A percentile compares a stretch with the other conserved stretches of the same genome.
phyloP scores from a whole-genome alignment of 2,113 vertebrate species.

The Climacteris rufus region DNA sequence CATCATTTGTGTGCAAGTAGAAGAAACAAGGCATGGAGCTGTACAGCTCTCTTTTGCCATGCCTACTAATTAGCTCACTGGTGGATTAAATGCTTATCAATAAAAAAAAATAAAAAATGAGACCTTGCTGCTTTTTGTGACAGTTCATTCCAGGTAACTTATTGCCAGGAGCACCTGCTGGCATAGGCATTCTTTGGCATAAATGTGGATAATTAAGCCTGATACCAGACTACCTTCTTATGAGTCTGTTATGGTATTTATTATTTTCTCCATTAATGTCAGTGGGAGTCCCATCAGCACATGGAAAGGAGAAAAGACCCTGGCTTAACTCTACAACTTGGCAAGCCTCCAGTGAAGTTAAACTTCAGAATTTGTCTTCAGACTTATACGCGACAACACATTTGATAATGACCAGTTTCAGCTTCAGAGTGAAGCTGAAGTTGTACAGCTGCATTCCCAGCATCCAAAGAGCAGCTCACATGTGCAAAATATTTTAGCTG shows the following conservation, averaged over 20 bases:
- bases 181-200: not conserved
- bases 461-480: constrained; percentile 7
- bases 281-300: not conserved
- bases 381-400: not conserved
- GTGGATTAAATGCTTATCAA: not conserved
- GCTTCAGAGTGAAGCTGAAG: constrained; percentile 38
- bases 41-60: not conserved
- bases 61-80: constrained; percentile 4
- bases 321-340: not conserved
- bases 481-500: constrained; percentile 36
- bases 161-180: not conserved
- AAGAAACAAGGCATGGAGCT: not conserved
- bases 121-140: not conserved
- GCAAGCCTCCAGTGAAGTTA: not conserved
- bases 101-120: not conserved
- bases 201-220: not conserved
- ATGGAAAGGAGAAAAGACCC: not conserved
- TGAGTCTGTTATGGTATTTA: not conserved
- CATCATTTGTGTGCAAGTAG: not conserved
- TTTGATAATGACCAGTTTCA: constrained; percentile 10
- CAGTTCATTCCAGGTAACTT: not conserved
- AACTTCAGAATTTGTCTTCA: constrained; percentile 42
- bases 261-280: constrained; percentile 9
- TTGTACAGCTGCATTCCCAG: constrained; percentile 24
- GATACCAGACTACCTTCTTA: not conserved